A percentile compares a stretch with the other conserved stretches of the same genome.
These are phyloP conservation scores for Conus betulinus DNA, from an alignment of 1,140 invertebrate genomes.

Conservation along the genomic window DNA sequence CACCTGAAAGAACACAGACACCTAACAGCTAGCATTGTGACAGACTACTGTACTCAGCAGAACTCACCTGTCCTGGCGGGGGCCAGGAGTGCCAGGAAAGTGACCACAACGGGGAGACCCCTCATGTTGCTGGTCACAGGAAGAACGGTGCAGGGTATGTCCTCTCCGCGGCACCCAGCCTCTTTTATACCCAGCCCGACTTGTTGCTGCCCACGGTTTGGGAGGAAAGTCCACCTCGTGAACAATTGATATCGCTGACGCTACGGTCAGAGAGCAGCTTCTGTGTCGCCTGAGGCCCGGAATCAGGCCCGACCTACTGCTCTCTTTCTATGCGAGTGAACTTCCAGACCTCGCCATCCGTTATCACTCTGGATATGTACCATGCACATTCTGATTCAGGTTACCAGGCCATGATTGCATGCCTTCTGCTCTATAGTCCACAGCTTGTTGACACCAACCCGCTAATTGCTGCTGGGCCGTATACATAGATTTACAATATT, in stretches of 20 bases:
- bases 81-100: slow-evolving; percentile 16
- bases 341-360: too few species aligned
- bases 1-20: too few species aligned
- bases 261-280: neutral
- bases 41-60: too few species aligned
- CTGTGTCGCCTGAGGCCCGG: neutral
- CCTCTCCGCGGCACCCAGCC: neutral
- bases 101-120: slow-evolving; percentile 1
- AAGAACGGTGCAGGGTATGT: neutral
- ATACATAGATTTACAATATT: too few species aligned
- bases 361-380: neutral
- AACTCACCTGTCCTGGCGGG: slow-evolving; percentile 19
- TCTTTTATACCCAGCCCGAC: neutral
- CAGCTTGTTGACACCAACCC: neutral
- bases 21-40: too few species aligned
- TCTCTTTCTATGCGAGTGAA: neutral
- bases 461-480: too few species aligned
- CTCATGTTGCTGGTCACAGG: slow-evolving; percentile 8
- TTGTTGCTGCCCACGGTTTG: neutral
- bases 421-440: neutral
- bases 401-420: too few species aligned
- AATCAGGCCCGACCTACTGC: neutral
- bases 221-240: neutral
- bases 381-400: neutral
- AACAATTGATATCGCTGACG: neutral